Base-by-base conservation (phyloP, 2,113 vertebrate species). In the Arothron firmamentum region DNA sequence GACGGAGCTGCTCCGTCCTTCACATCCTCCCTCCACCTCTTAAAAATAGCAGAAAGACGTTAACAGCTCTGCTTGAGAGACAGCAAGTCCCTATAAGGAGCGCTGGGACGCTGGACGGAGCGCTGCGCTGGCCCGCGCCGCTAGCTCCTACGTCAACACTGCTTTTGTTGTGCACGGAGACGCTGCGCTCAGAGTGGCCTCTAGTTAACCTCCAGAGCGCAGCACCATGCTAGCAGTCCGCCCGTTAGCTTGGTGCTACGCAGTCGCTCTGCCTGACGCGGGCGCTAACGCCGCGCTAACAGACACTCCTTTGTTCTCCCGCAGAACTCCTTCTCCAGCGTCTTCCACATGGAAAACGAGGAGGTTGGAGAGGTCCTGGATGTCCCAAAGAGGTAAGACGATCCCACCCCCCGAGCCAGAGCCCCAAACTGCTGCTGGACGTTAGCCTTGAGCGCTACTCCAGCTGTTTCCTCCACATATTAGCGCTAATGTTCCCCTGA, bases 261-360 rank as follows among this genome's bases (percentile, higher is more conserved):
- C 28, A 28, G 3, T 6, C 3, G 21, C 21, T 23, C 21, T 23
- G 21, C 2, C 21, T 23, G 21, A 28, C 25, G 6, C 25, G 6
- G 4, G 25, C 25, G 25, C 25, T 51, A 47, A 53, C 5, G 34
- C 57, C 58, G 31, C 25, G 47, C 38, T 49, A 75, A 62, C 77
- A 55, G 78, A 52, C 15, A 10, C 2, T 11, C 8, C n/a, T 49
- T 18, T 18, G 3, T n/a, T 71, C 62, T 46, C 54, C 67, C 81
- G 41, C 88, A 98, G 96, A 94, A 98, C 82, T 93, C 94, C 23
- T 99, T 98, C 89, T 95, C 95, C 75, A 94, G 94, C 48, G 93
- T 98, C 65, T 98, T 98, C 85, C 94, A 98, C 81, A 98, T 98
- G 96, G 94, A 96, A 70, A 92, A 91, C 52, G 92, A 97, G 50